Base-by-base conservation (phyloP, 2,888 invertebrate genomes). In the Galeopsomyia nigrocyanea region DNA sequence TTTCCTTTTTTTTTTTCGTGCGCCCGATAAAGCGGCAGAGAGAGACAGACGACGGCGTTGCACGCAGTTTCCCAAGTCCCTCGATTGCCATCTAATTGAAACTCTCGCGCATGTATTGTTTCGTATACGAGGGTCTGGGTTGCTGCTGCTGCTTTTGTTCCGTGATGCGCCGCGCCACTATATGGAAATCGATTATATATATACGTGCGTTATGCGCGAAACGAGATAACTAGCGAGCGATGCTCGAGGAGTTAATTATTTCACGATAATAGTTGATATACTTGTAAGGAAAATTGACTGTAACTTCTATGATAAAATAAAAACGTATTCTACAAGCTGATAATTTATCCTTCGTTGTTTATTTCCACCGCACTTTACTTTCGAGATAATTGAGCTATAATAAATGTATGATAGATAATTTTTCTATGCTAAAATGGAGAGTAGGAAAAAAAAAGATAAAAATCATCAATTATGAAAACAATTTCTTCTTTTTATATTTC, bases 261-360 rank as follows among this genome's bases (percentile, higher is more conserved):
- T 74, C 67, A 73, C 73, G 75, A 75, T 75, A 73, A 73, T 70
- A 71, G 56, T 70, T 64, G 70, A 65, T 61, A 64, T 71, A 62
- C 68, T 62, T 73, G 64, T 70, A 73, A 74, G 66, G 58, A 75
- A 66, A 71, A 53, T 77, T 70, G 77, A 80, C 76, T 79, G 80
- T 79, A 80, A 79, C 66, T 76, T 75, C 51, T 75, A 75, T 73
- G 73, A 75, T 63, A 68, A 76, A 77, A 76, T 76, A 76, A 68
- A 39, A 75, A 77, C 67, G 68, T 68, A 64, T 67, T 71, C 65
- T 75, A 73, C 71, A 69, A 69, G 70, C 67, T 60, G 19, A 60
- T 57, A 67, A 68, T 49, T 71, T 14, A n/a, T 10, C 7, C 39
- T 39, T 39, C 13, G 31, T 39, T 39, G 39, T 39, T 39, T 39